These are phyloP conservation scores for Apocrypta bakeri DNA, from an alignment of 1,140 invertebrate genomes.

Conservation along the genomic window DNA sequence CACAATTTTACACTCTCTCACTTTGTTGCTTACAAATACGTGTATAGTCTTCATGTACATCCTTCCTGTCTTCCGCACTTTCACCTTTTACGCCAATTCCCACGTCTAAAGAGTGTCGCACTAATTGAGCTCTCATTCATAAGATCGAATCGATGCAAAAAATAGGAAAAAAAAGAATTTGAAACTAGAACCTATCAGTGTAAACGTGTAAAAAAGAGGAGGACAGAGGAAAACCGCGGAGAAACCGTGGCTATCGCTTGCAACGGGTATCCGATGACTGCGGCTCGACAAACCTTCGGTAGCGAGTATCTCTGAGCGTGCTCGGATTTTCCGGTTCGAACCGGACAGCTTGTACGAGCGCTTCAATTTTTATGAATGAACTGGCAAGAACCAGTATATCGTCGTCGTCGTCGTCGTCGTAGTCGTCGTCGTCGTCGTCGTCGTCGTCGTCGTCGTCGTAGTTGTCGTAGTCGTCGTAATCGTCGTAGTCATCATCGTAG, in stretches of 20 bases:
- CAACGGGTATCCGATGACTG: conserved; percentile 42
- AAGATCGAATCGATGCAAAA: too few species aligned
- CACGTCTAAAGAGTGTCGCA: too few species aligned
- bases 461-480: not conserved
- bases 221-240: not conserved
- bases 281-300: conserved; percentile 1
- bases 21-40: too few species aligned
- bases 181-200: not conserved
- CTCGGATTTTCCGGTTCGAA: conserved; percentile 28
- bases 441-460: not conserved
- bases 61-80: not conserved
- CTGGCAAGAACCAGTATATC: conserved; percentile 9
- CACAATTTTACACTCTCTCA: too few species aligned
- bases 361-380: conserved; percentile 11
- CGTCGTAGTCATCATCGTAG: not conserved
- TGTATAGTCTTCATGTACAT: too few species aligned
- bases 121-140: too few species aligned
- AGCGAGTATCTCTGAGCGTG: not conserved
- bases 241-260: conserved; percentile 43
- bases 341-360: not conserved
- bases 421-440: not conserved
- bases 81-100: too few species aligned
- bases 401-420: not conserved
- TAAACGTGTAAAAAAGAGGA: not conserved
- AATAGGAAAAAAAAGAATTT: not conserved